These are phyloP conservation scores for Pterocles burchelli DNA, from an alignment of 2,113 vertebrate species.

Conservation along the genomic window DNA sequence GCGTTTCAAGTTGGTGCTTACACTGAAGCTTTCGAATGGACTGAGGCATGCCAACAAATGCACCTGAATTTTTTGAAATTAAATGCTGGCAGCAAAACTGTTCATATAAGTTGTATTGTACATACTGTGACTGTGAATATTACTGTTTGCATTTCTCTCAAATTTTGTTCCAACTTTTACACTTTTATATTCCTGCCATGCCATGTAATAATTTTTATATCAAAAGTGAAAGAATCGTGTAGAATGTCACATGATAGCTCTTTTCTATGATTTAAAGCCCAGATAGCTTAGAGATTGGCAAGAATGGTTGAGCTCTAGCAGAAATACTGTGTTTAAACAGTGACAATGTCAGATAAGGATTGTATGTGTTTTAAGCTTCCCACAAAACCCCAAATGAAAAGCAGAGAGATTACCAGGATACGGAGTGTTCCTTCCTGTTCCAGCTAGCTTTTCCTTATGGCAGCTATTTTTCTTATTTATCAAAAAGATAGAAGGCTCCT, in stretches of 20 bases:
- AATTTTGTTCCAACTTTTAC: not conserved
- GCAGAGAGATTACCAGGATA: not conserved
- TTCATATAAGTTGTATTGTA: not conserved
- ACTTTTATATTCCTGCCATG: not conserved
- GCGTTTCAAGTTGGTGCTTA: not conserved
- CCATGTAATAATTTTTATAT: accelerated
- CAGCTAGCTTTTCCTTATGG: not conserved
- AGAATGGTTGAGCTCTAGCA: not conserved
- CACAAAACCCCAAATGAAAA: not conserved
- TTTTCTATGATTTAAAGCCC: not conserved
- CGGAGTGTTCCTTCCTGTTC: not conserved
- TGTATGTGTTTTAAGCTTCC: not conserved
- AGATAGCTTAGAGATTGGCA: not conserved
- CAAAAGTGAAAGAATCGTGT: accelerated
- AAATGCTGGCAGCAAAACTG: not conserved
- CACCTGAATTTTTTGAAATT: not conserved
- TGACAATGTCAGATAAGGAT: not conserved
- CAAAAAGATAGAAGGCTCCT: not conserved
- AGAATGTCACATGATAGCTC: not conserved
- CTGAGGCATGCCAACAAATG: not conserved
- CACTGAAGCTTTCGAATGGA: not conserved
- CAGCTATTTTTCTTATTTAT: not conserved
- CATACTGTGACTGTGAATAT: not conserved
- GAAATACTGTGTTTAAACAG: not conserved
- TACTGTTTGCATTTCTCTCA: not conserved